Percentiles rank a stretch among this genome's conserved stretches.
phyloP scores from a whole-genome alignment of 2,888 invertebrate genomes.

The Smittia sp. region DNA sequence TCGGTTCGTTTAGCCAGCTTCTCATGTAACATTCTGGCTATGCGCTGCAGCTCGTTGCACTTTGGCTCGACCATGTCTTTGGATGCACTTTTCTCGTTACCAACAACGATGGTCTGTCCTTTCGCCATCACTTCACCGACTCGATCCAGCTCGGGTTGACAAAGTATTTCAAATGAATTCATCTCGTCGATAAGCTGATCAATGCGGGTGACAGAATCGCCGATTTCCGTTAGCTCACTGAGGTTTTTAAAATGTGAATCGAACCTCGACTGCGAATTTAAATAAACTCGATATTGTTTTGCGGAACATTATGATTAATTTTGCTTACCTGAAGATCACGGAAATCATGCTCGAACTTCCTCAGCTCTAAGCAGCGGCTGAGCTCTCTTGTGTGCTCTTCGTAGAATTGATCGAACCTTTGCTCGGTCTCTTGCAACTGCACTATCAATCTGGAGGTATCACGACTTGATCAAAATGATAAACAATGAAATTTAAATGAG shows the following conservation, averaged over 20 bases:
- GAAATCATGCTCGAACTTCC: slow-evolving; percentile 93
- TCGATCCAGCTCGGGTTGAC: slow-evolving; percentile 76
- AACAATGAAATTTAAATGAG: slow-evolving; percentile 34
- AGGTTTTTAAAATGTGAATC: slow-evolving; percentile 75
- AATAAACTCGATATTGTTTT: neutral
- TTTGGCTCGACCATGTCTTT: slow-evolving; percentile 92
- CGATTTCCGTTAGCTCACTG: slow-evolving; percentile 82
- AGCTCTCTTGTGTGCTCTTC: slow-evolving; percentile 84
- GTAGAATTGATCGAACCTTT: slow-evolving; percentile 94
- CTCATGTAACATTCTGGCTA: slow-evolving; percentile 77
- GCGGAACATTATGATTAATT: neutral
- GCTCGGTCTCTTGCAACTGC: slow-evolving; percentile 91
- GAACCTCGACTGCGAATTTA: slow-evolving; percentile 71
- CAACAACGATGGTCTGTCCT: slow-evolving; percentile 52
- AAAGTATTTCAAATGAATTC: slow-evolving; percentile 71
- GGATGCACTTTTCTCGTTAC: slow-evolving; percentile 78
- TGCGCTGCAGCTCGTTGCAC: slow-evolving; percentile 86
- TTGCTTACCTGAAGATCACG: slow-evolving; percentile 75
- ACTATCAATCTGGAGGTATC: slow-evolving; percentile 72
- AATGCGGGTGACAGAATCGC: slow-evolving; percentile 80
- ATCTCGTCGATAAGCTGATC: slow-evolving; percentile 77
- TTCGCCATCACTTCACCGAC: slow-evolving; percentile 78
- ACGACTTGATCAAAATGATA: slow-evolving; percentile 53
- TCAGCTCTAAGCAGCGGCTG: slow-evolving; percentile 83
- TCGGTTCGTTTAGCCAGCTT: slow-evolving; percentile 70